A percentile compares a stretch with the other conserved stretches of the same genome.
Conservation (phyloP, 1,140 invertebrate species). For the Musca vetustissima region DNA sequence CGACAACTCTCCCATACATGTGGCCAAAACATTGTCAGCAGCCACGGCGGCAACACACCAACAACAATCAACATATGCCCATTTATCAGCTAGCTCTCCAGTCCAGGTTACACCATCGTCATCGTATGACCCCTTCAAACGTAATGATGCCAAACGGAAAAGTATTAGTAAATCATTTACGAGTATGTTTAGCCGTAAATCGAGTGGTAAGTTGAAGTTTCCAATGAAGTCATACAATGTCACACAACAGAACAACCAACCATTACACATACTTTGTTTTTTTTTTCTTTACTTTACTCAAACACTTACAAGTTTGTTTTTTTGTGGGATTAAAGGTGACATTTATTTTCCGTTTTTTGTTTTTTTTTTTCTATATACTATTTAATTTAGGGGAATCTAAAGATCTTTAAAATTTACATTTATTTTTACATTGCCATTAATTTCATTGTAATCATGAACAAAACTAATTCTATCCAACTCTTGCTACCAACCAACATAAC, state of each 20-base stretch:
- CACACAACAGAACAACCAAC: neutral
- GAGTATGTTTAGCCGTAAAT: slow-evolving; percentile 68
- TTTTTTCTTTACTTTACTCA: neutral
- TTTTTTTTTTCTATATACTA: neutral
- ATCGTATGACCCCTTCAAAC: slow-evolving; percentile 58
- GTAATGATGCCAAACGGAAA: slow-evolving; percentile 67
- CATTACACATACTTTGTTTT: neutral
- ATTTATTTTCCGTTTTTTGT: no score
- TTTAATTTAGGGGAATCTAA: neutral
- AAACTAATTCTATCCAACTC: no score
- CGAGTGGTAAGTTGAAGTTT: slow-evolving; percentile 30
- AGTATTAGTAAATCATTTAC: slow-evolving; percentile 72
- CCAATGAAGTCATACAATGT: neutral
- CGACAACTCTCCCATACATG: slow-evolving; percentile 57
- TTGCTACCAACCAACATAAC: slow-evolving; percentile 2
- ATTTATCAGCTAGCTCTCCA: slow-evolving; percentile 47
- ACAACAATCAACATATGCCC: slow-evolving; percentile 43
- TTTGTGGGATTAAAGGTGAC: slow-evolving; percentile 14
- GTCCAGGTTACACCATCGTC: slow-evolving; percentile 51
- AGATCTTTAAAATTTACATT: neutral
- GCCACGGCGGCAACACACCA: slow-evolving; percentile 30
- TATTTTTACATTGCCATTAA: slow-evolving; percentile 10
- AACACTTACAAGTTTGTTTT: slow-evolving; percentile 12
- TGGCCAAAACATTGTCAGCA: slow-evolving; percentile 40
- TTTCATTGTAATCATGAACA: no score